Base-by-base conservation (phyloP, 2,797 vertebrate genomes). In the Aldrovandia affinis region DNA sequence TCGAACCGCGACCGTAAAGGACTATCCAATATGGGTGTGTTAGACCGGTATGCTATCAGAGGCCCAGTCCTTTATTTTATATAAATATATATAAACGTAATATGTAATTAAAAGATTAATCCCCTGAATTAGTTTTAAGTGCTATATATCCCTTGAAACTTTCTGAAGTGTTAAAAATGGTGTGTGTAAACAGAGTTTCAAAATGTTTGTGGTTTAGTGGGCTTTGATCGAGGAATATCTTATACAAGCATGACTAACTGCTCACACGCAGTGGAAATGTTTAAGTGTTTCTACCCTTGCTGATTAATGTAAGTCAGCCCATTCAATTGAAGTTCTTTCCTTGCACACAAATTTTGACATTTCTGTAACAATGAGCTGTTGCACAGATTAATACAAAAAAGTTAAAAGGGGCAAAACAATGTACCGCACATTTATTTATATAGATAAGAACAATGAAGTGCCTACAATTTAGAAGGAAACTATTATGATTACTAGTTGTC, bases 251-350 rank as follows among this genome's bases (percentile, higher is more conserved):
- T 61, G 22, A 78, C 33, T 77, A 81, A 59, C 25, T 36, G 15
- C 47, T 36, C 55, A 81, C 79, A 44, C 55, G 54, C 36, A 44
- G 42, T 81, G 80, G n/a, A 81, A 65, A 44, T 59, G 61, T n/a
- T n/a, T 39, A 42, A 36, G 10, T 73, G 42, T 78, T 12, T 81
- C 55, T 81, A 10, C 42, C 20, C 25, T 81, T 44, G 59, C 80
- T 44, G 36, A 59, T 63, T 25, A 81, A n/a, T 61, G 52, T 39
- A 77, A 47, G 36, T 77, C 39, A 44, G 36, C 42, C 73, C 42
- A 65, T 65, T 47, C 1, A 44, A 2, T 52, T 54, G 15, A 28
- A n/a, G 42, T 30, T 12, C 50, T 78, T 78, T 50, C 25, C 25
- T 33, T 68, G 30, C 36, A 39, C 15, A 20, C 70, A 20, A 73